Evolutionary conservation across 2,888 invertebrate genomes (phyloP), one percentile per base, ranked within the genome.

Genomic region (Cabera pusaria): DNA sequence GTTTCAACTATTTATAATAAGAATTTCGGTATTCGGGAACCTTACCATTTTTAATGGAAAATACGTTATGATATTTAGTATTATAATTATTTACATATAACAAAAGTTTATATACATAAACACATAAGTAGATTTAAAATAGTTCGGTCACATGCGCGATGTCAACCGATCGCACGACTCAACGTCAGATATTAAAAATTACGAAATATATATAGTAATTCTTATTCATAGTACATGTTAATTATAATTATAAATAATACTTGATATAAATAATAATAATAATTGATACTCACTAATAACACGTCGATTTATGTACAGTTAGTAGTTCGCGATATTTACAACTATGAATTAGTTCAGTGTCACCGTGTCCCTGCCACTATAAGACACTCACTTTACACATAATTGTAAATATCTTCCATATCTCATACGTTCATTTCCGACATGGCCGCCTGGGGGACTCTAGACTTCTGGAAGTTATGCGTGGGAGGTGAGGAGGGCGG

Each of bases 371-470:
- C 58, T 29, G 24, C 64, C 77, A 72, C 70, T 55, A 38, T 52
- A 56, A 49, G 38, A 63, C 52, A 53, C 66, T 66, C 84, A 82
- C 81, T 79, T 42, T 81, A 88, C 71, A 88, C 88, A 86, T 88
- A 88, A 84, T 88, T 88, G 85, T 88, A 88, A 88, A 88, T 88
- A 88, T 88, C 88, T 58, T 88, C 88, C 79, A 87, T 89, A 54
- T 90, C 90, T 96, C 96, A 96, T 93, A 96, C 96, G 67, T 95
- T 92, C 95, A 96, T 96, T 84, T 96, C 96, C 49, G 94, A 95
- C 91, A 96, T 95, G 7, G 95, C 94, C 41, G 95, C 95, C 77
- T 95, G 94, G 22, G 94, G 94, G 52, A 95, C 92, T 64, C 93
- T 70, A 4, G 87, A 79, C 51, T 84, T 90, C 72, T 92, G 92